These are phyloP conservation scores for Coryphaenoides rupestris DNA, from an alignment of 2,113 vertebrate genomes.

Conservation along the genomic window DNA sequence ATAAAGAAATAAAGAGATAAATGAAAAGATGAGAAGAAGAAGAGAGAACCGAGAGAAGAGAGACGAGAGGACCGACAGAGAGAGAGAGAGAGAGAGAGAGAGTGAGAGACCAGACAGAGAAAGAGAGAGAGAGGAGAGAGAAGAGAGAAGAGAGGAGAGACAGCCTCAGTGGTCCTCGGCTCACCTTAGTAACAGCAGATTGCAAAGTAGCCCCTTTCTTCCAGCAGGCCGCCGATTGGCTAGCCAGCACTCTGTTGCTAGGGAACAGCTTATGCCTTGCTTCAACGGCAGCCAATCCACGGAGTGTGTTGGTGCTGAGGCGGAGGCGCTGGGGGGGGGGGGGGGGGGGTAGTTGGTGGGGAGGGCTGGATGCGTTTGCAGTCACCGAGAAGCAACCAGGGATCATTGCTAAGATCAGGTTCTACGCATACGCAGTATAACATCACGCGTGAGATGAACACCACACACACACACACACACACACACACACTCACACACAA, in stretches of 20 bases:
- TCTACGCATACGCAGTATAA: constrained; percentile 57
- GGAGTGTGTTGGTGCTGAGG: constrained; percentile 40
- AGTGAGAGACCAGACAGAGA: neutral
- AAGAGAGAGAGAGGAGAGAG: constrained; percentile 1
- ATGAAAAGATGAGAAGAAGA: neutral
- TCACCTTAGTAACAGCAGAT: constrained; percentile 79
- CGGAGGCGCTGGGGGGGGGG: constrained; percentile 33
- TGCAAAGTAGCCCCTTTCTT: constrained; percentile 67
- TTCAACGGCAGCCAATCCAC: constrained; percentile 68
- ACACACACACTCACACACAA: neutral
- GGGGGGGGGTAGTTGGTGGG: constrained; percentile 24
- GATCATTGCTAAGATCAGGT: constrained; percentile 63
- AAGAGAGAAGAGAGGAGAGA: neutral
- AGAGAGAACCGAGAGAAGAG: neutral
- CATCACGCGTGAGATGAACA: constrained; percentile 34
- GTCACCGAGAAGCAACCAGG: constrained; percentile 59
- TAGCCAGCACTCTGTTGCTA: constrained; percentile 73
- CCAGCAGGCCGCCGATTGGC: constrained; percentile 67
- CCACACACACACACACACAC: neutral
- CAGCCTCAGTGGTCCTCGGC: constrained; percentile 51
- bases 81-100: neutral
- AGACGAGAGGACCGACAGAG: neutral
- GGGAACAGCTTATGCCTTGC: constrained; percentile 78
- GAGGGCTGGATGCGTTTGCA: constrained; percentile 38
- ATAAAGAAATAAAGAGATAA: too few species aligned